Percentiles rank a stretch among this genome's conserved stretches.
These are phyloP conservation scores for Lasioglossum morio DNA, from an alignment of 2,888 invertebrate species.

Conservation along the genomic window DNA sequence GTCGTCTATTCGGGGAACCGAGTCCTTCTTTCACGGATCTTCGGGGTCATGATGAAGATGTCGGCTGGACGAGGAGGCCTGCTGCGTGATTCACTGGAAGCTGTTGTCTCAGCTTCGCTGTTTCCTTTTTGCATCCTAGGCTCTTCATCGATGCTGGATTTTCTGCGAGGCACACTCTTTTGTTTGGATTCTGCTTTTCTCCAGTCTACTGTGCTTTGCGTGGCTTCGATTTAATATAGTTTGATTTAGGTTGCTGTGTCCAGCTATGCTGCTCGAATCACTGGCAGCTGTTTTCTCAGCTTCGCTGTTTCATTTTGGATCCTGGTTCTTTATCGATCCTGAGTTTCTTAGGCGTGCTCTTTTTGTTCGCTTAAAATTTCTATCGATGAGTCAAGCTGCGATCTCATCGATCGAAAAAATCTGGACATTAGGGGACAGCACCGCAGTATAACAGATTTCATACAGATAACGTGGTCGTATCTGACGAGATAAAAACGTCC, in stretches of 20 bases:
- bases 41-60: not conserved
- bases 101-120: not conserved
- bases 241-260: not conserved
- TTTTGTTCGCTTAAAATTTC: no score
- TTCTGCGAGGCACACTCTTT: not conserved
- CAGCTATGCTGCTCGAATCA: no score
- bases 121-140: not conserved
- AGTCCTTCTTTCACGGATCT: not conserved
- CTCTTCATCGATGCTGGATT: not conserved
- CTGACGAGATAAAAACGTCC: not conserved
- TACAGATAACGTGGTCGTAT: not conserved
- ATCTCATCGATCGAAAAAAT: not conserved
- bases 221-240: not conserved
- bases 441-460: not conserved
- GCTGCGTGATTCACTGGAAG: not conserved
- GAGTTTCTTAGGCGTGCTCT: no score
- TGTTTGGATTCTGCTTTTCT: not conserved
- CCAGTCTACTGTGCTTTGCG: not conserved
- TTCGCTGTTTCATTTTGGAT: no score
- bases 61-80: not conserved
- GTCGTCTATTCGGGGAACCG: conserved; percentile 1
- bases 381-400: no score
- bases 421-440: not conserved
- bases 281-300: not conserved
- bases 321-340: no score